phyloP scores from a whole-genome alignment of 2,113 vertebrate genomes.

The Nesospiza acunhae region DNA sequence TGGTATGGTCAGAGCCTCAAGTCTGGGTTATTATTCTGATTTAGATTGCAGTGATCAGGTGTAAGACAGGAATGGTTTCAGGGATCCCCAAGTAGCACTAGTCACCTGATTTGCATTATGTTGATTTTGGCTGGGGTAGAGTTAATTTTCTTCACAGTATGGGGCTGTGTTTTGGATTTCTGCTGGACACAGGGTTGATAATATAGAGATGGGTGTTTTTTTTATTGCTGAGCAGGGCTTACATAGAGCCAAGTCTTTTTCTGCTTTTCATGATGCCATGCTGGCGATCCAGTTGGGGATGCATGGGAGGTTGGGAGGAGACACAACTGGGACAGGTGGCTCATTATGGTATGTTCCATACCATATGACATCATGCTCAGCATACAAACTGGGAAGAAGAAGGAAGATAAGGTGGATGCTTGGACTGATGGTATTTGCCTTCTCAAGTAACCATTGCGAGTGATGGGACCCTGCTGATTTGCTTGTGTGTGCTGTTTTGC shows the following conservation, averaged over 20 bases:
- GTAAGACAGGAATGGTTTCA: background rate
- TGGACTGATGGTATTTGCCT: rapidly evolving
- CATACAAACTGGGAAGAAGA: rapidly evolving
- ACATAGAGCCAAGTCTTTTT: background rate
- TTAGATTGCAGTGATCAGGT: background rate
- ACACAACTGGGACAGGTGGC: background rate
- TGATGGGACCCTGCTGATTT: background rate
- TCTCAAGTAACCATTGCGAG: rapidly evolving
- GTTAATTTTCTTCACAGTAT: background rate
- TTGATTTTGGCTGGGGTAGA: background rate
- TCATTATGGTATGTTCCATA: background rate
- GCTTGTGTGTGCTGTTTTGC: background rate
- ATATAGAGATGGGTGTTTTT: background rate
- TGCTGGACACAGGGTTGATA: background rate
- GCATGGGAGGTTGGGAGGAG: background rate
- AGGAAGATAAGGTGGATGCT: background rate
- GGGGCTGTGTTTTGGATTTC: background rate
- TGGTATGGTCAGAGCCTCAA: background rate
- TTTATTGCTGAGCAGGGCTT: background rate
- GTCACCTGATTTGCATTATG: background rate
- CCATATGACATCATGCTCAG: background rate
- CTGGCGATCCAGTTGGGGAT: rapidly evolving
- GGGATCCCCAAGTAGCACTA: rapidly evolving
- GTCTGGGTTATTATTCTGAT: background rate
- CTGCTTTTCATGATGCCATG: rapidly evolving